phyloP scores from a whole-genome alignment of 2,113 vertebrate genomes.

The Zonotrichia leucophrys region DNA sequence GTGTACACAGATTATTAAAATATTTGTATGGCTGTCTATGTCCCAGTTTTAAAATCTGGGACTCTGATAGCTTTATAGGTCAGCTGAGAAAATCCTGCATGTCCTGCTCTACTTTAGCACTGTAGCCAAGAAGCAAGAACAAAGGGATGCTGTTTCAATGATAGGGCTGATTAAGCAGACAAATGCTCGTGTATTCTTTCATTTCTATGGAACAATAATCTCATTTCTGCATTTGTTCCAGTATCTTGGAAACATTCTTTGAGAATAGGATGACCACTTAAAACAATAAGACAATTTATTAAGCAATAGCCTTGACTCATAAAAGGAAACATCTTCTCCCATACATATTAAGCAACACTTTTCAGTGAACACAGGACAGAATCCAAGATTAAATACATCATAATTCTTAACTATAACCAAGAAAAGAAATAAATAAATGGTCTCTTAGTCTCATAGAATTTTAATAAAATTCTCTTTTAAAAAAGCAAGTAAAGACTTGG shows the following conservation, averaged over 20 bases:
- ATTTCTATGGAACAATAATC: background rate
- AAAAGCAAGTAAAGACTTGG: background rate
- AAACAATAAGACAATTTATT: background rate
- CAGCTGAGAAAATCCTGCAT: background rate
- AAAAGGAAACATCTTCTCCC: background rate
- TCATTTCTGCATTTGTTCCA: background rate
- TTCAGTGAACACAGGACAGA: background rate
- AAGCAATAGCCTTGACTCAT: background rate
- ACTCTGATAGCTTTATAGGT: background rate
- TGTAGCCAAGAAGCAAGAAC: background rate
- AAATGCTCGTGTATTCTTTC: background rate
- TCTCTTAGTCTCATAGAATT: background rate
- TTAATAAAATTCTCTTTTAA: background rate
- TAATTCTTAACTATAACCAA: background rate
- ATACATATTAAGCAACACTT: background rate
- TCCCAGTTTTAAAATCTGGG: background rate
- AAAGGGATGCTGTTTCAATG: background rate
- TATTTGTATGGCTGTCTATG: background rate
- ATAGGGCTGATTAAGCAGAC: background rate
- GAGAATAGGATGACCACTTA: background rate
- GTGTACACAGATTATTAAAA: background rate
- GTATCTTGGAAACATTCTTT: conserved; percentile 12
- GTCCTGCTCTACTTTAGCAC: background rate
- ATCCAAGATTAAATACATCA: background rate
- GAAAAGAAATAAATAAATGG: background rate